Evolutionary conservation across 1,140 invertebrate species (phyloP), one percentile per base, ranked within the genome.

Genomic region (Hyles euphorbiae): DNA sequence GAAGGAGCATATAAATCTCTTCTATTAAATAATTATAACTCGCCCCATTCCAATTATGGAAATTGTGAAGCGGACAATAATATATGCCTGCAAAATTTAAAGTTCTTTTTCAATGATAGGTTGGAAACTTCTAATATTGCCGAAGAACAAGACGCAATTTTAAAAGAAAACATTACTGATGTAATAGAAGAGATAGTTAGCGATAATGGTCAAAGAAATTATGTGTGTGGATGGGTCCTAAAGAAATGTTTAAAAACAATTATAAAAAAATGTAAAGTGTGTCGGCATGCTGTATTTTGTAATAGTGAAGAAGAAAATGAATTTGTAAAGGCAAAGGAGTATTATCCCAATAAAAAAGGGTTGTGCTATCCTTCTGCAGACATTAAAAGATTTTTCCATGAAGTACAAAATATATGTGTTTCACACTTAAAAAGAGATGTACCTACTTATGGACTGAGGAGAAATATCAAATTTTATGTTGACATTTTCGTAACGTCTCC

Each of bases 181-280:
- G 22, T 6, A 8, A 6, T n/a, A n/a, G n/a, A n/a, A n/a, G n/a
- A 36, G 8, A 8, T 33, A 2, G 11, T 54, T 50, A 32, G 2
- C 22, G 67, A 68, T 50, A n/a, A 34, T 12, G 65, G 63, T 34
- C 68, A 68, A 58, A 57, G 59, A 9, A 62, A 65, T 61, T 71
- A 71, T 69, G 66, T 74, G 2, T 71, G 66, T 58, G 66, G 72
- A 2, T 74, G 66, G 72, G 68, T 69, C 1, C 5, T 69, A 3
- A 71, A 2, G 12, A 74, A 69, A 56, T 68, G 62, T 58, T 44
- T 73, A 12, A 58, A 63, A 64, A 62, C n/a, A 56, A 51, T 69
- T 33, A 44, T 64, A 33, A 68, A 70, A 61, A 11, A 5, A 32
- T 72, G 58, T 58, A 7, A 59, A 40, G 8, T 46, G 44, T 65